Evolutionary conservation across 2,888 invertebrate genomes (phyloP).

Genomic region (Trilocha varians): DNA sequence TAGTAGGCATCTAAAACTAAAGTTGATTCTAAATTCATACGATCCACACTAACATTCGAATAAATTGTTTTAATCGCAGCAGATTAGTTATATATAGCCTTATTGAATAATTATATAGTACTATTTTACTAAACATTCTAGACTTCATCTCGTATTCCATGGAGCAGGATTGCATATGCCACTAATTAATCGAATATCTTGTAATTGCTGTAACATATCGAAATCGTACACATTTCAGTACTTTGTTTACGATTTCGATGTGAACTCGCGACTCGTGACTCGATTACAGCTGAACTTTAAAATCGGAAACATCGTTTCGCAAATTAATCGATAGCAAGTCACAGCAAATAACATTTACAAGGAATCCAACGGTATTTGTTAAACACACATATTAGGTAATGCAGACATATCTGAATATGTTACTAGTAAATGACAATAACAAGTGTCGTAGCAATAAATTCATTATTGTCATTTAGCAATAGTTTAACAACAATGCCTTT

Average conservation of each 20-base stretch:
- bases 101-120: too few species aligned
- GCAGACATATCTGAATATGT: not conserved
- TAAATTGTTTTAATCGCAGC: too few species aligned
- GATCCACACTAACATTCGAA: too few species aligned
- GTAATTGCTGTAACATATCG: slow-evolving; percentile 24
- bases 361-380: not conserved
- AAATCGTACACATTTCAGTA: slow-evolving; percentile 28
- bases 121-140: slow-evolving; percentile 29
- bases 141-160: slow-evolving; percentile 14
- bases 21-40: too few species aligned
- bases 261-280: slow-evolving; percentile 28
- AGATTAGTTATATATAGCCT: too few species aligned
- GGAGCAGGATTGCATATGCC: not conserved
- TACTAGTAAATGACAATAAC: not conserved
- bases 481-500: too few species aligned
- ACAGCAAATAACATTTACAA: not conserved
- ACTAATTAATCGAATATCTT: slow-evolving; percentile 21
- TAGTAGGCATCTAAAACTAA: too few species aligned
- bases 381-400: not conserved
- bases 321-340: slow-evolving; percentile 40
- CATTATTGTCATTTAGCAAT: too few species aligned
- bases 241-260: too few species aligned
- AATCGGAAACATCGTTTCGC: slow-evolving; percentile 37
- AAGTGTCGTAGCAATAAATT: not conserved
- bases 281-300: slow-evolving; percentile 35